These are phyloP conservation scores for Columba livia DNA, from an alignment of 2,113 vertebrate genomes.

Conservation along the genomic window DNA sequence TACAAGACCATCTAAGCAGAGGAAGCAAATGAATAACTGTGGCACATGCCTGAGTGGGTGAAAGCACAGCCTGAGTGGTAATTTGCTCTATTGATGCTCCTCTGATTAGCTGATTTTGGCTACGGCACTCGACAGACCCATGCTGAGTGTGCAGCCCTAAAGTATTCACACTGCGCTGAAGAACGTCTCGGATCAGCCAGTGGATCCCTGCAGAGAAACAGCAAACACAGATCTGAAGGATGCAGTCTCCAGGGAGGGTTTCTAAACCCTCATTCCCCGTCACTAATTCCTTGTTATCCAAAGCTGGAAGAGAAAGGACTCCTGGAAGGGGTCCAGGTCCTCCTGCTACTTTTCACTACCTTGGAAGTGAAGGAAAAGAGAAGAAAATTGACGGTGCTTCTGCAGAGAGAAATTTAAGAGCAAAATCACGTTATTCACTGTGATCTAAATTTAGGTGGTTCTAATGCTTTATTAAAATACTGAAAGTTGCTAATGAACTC, in stretches of 20 bases:
- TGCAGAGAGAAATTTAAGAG: background rate
- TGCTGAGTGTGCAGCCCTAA: constrained; percentile 9
- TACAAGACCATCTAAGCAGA: background rate
- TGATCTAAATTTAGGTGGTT: background rate
- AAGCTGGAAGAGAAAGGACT: constrained; percentile 1
- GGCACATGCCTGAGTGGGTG: constrained; percentile 15
- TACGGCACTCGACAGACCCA: constrained; percentile 15
- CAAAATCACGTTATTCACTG: background rate
- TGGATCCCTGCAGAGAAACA: constrained; percentile 45
- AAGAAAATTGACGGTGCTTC: background rate
- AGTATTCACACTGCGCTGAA: background rate
- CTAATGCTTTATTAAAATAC: background rate
- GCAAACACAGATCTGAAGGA: constrained; percentile 51
- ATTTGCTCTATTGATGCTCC: constrained; percentile 32
- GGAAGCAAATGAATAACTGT: constrained; percentile 38
- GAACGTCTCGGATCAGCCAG: background rate
- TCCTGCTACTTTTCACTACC: background rate
- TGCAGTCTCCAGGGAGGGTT: background rate
- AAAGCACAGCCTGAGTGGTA: constrained; percentile 5
- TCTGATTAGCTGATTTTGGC: constrained; percentile 63
- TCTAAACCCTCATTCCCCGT: constrained; percentile 1
- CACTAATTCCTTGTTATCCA: constrained; percentile 23
- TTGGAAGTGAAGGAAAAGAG: background rate
- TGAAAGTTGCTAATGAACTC: background rate
- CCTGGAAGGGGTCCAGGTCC: background rate